Percentiles rank a stretch among this genome's conserved stretches.
These are phyloP conservation scores for Clusia tigrina DNA, from an alignment of 2,888 invertebrate species.

Conservation along the genomic window DNA sequence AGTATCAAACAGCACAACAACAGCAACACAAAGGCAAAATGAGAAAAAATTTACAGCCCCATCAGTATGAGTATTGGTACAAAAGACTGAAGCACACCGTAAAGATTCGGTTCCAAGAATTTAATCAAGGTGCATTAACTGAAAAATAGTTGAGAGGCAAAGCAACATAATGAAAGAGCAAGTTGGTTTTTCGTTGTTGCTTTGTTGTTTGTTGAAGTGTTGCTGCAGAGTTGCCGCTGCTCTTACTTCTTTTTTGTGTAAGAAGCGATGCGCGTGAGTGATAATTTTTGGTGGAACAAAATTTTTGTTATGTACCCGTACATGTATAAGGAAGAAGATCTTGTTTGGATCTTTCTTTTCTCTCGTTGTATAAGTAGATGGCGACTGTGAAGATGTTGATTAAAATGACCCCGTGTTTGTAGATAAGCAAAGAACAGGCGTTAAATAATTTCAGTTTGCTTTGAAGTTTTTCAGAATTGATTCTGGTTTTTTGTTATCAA, in stretches of 20 bases:
- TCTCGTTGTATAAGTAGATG: no score
- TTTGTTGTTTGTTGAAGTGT: conserved; percentile 31
- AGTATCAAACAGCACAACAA: neutral
- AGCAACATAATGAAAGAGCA: conserved; percentile 10
- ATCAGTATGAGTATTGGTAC: neutral
- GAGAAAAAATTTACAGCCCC: neutral
- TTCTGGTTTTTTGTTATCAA: no score
- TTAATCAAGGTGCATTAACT: conserved; percentile 48
- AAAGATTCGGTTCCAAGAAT: conserved; percentile 43
- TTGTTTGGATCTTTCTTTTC: no score
- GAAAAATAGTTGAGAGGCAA: conserved; percentile 46
- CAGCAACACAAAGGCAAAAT: conserved; percentile 5
- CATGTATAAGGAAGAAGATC: no score
- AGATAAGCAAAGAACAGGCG: no score
- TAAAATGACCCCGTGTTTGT: no score
- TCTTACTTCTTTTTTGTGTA: conserved; percentile 26
- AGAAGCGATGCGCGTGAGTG: conserved; percentile 44
- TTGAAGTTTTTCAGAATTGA: no score
- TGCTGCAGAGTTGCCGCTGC: no score
- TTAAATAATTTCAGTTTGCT: no score
- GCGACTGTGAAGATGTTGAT: no score
- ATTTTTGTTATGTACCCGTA: no score
- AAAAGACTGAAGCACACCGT: no score
- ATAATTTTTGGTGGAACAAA: conserved; percentile 32
- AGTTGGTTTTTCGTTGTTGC: conserved; percentile 12